Evolutionary conservation across 2,797 vertebrate species (phyloP), one percentile per base, ranked within the genome.

Genomic region (Sebastes kiyomatsui): DNA sequence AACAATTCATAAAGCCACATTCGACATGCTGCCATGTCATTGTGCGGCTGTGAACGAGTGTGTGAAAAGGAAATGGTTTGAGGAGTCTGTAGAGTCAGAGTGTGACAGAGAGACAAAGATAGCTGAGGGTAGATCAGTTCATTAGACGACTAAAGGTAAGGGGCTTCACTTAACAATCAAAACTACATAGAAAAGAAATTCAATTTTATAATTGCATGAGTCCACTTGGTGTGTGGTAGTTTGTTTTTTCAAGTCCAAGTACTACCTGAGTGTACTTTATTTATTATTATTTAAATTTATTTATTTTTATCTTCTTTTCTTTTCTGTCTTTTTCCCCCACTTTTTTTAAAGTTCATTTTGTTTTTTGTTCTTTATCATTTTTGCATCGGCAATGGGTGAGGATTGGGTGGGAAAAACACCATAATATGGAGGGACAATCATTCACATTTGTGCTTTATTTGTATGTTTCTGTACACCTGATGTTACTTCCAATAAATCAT

Each of bases 111-210:
- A 12, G 1, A 13, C 11, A 66, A 12, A n/a, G 28, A 16, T 4
- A 25, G 33, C 2, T 61, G 12, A 38, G 16, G 30, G 28, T 28
- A 28, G 16, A 35, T 28, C 7, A 5, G 3, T 38, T 72, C 16
- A 33, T 4, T 22, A 30, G 7, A 71, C 1, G 9, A 54, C 3
- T 7, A 16, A 11, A 79, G 87, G 90, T 90, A 86, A 68, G 82
- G 55, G 0, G 2, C 13, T 65, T 80, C 4, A 23, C 5, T 71
- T 56, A 22, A n/a, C 5, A 67, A 23, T 5, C 33, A 60, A 42
- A 75, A 28, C 20, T 16, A 3, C 3, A 55, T 6, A 5, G 20
- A 30, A 28, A n/a, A 6, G 9, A 42, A 52, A 27, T 16, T 1
- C 0, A 0, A 22, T 49, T 67, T 46, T 16, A 42, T 16, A 62